Evolutionary conservation across 2,888 invertebrate species (phyloP), one percentile per base, ranked within the genome.

Genomic region (Adineta ricciae): DNA sequence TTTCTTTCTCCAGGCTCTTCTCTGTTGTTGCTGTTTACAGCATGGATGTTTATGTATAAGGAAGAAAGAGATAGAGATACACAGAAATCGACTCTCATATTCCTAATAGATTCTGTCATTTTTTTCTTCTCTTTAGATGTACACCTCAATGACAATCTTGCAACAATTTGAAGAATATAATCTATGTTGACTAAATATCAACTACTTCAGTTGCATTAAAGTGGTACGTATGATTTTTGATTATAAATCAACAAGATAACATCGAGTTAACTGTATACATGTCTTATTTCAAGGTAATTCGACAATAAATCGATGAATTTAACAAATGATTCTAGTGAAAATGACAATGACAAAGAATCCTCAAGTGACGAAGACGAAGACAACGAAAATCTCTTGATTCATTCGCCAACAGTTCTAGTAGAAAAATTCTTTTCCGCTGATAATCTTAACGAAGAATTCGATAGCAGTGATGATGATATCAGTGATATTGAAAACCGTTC

Each of bases 111-210:
- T 64, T 50, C 46, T 46, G 46, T 46, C 46, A 46, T 46, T 50
- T 50, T 50, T 64, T 64, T 64, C n/a, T 64, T n/a, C 27, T 32
- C 32, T 64, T 64, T 32, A 64, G 64, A 64, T 64, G 19, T 32
- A 64, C 19, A 64, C 32, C 19, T 64, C 64, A 64, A 64, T 64
- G 32, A 32, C 32, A 64, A 64, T 32, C 32, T 32, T 32, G 19
- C 19, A 36, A 16, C 32, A 64, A 32, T 32, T 64, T 32, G 16
- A 64, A 14, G 5, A 64, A 32, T 64, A 32, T 27, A 32, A 64
- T 64, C 64, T 64, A 64, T 64, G 64, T 19, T 64, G 64, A 64
- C 64, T 16, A 64, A 64, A 64, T 64, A 64, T 64, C 64, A 64
- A 64, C 36, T 36, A 64, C 64, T 64, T 64, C 32, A 64, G 27